Conservation (phyloP, 2,888 invertebrate species). For the Fragum sueziense region DNA sequence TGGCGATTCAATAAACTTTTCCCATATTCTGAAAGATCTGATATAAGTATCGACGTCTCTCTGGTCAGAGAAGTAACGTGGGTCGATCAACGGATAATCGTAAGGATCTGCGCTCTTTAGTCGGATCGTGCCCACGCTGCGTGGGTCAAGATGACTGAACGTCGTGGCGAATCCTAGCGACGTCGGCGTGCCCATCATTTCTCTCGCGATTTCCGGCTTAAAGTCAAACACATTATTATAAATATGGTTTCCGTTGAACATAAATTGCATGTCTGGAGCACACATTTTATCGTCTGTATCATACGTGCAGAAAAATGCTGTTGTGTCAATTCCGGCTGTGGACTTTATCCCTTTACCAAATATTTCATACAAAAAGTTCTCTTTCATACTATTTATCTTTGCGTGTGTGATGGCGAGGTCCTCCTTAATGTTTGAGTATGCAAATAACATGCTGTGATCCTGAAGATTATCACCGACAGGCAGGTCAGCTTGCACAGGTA, state of each 20-base stretch:
- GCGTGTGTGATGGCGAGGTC: slow-evolving; percentile 37
- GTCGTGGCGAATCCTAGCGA: not conserved
- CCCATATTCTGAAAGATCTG: slow-evolving; percentile 15
- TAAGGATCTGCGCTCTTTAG: not conserved
- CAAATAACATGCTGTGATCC: slow-evolving; percentile 38
- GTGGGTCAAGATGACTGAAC: slow-evolving; percentile 16
- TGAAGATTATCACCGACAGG: slow-evolving; percentile 70
- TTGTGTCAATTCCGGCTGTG: slow-evolving; percentile 41
- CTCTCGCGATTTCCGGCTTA: slow-evolving; percentile 7
- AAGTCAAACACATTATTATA: slow-evolving; percentile 25
- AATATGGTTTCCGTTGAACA: slow-evolving; percentile 29
- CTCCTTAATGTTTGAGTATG: slow-evolving; percentile 25
- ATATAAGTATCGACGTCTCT: slow-evolving; percentile 17
- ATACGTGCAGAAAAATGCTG: slow-evolving; percentile 47
- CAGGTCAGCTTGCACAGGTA: slow-evolving; percentile 74
- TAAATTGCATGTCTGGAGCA: slow-evolving; percentile 50
- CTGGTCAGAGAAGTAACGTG: slow-evolving; percentile 8
- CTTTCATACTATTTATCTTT: slow-evolving; percentile 28
- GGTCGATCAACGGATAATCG: slow-evolving; percentile 18
- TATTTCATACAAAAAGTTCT: slow-evolving; percentile 33
- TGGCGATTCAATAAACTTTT: slow-evolving; percentile 35
- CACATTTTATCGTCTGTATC: slow-evolving; percentile 36
- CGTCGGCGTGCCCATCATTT: not conserved
- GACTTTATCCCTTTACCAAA: slow-evolving; percentile 43
- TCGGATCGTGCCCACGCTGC: slow-evolving; percentile 13